phyloP scores from a whole-genome alignment of 2,113 vertebrate species.

The Todiramphus saurophagus region DNA sequence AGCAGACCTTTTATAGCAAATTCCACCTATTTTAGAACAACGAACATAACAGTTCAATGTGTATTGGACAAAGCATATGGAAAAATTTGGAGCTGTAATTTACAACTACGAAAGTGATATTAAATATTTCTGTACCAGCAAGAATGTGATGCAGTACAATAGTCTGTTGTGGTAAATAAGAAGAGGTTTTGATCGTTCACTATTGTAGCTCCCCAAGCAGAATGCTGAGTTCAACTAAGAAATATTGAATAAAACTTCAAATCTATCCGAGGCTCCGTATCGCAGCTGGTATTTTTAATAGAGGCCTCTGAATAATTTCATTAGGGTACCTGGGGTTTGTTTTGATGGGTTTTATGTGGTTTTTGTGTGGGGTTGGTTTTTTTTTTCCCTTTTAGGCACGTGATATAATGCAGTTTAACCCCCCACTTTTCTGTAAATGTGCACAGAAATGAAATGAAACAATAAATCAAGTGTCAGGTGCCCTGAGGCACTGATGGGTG shows the following conservation, averaged over 20 bases:
- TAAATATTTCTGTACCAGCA: constrained; percentile 3
- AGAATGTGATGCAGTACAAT: not conserved
- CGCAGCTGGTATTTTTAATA: not conserved
- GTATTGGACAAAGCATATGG: not conserved
- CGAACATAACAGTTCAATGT: not conserved
- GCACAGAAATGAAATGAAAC: not conserved
- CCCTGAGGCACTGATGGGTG: not conserved
- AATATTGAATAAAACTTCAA: constrained; percentile 4
- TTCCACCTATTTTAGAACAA: constrained; percentile 11
- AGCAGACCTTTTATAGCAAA: constrained; percentile 5
- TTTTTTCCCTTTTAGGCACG: not conserved
- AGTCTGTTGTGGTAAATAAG: constrained; percentile 18
- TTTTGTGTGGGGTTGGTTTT: not conserved
- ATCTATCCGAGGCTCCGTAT: not conserved
- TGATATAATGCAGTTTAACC: not conserved
- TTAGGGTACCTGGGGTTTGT: not conserved
- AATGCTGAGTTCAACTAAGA: not conserved
- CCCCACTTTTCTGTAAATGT: not conserved
- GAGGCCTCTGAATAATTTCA: not conserved
- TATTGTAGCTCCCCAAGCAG: not conserved
- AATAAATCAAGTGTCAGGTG: not conserved
- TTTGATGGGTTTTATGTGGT: not conserved
- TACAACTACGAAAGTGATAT: not conserved
- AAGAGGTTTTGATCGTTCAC: not conserved
- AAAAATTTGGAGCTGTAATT: constrained; percentile 17